phyloP scores from a whole-genome alignment of 2,797 vertebrate species.

The Pangasius mekongensis region DNA sequence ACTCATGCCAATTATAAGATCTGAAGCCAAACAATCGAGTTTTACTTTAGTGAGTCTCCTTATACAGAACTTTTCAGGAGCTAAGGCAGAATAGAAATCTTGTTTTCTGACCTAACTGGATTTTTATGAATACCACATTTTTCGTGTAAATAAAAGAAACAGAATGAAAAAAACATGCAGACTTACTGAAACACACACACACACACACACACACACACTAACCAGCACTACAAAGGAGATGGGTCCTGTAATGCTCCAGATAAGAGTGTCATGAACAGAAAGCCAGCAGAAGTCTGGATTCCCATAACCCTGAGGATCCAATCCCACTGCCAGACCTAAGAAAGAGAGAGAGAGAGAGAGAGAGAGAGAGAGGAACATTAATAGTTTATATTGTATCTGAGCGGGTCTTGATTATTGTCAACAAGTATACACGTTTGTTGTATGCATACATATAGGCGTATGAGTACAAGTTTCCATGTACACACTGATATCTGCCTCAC shows the following conservation, averaged over 20 bases:
- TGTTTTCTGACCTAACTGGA: not conserved
- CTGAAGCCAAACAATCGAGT: not conserved
- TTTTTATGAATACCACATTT: not conserved
- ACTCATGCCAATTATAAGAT: not conserved
- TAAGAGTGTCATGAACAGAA: slow-evolving; percentile 84
- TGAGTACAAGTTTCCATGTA: not conserved
- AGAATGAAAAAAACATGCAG: not conserved
- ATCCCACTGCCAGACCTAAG: slow-evolving; percentile 83
- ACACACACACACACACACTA: slow-evolving; percentile 63
- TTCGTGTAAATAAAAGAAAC: not conserved
- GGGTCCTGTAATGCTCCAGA: slow-evolving; percentile 87
- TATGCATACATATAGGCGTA: not conserved
- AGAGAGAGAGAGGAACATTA: not conserved
- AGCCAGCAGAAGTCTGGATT: slow-evolving; percentile 91
- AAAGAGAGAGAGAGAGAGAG: not conserved
- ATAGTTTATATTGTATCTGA: not conserved
- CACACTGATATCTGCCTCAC: slow-evolving; percentile 63
- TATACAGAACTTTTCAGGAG: not conserved
- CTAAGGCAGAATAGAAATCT: not conserved
- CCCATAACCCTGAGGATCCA: slow-evolving; percentile 87
- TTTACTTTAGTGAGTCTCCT: not conserved
- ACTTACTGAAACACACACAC: not conserved
- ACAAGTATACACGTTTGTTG: not conserved
- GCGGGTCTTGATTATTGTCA: not conserved
- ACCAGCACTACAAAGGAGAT: slow-evolving; percentile 78